A percentile compares a stretch with the other conserved stretches of the same genome.
phyloP scores from a whole-genome alignment of 2,797 vertebrate species.

The Sibirionetta formosa region DNA sequence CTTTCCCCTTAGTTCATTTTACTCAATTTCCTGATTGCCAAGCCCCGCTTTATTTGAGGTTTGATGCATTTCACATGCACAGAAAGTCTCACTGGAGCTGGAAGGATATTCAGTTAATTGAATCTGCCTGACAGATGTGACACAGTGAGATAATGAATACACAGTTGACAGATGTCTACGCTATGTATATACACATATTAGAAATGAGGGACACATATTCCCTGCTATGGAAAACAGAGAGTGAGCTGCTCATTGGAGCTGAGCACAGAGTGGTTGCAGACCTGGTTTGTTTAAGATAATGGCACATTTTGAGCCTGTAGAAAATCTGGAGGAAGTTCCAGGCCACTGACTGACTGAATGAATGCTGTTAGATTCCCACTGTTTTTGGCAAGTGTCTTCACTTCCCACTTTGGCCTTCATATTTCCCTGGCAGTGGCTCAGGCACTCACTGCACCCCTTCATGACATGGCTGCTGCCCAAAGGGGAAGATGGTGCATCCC shows the following conservation, averaged over 20 bases:
- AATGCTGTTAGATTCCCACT: background rate
- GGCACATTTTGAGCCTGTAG: background rate
- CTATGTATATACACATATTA: background rate
- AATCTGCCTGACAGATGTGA: slow-evolving; percentile 48
- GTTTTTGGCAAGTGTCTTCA: background rate
- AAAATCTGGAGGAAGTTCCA: background rate
- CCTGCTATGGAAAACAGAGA: background rate
- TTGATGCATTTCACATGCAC: background rate
- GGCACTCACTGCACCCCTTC: accelerated
- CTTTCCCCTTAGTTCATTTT: background rate
- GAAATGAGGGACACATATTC: slow-evolving; percentile 2
- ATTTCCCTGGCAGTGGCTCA: background rate
- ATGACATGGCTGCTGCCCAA: background rate
- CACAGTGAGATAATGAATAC: background rate
- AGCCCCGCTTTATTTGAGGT: background rate
- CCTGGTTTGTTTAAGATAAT: background rate
- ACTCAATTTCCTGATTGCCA: background rate
- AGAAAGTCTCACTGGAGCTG: background rate
- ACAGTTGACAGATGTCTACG: slow-evolving; percentile 19
- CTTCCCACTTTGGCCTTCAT: background rate
- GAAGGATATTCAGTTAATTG: background rate
- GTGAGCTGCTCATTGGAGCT: background rate
- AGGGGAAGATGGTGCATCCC: accelerated
- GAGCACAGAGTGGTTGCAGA: background rate
- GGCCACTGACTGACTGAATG: background rate